A percentile compares a stretch with the other conserved stretches of the same genome.
Evolutionary conservation across 2,113 vertebrate species (phyloP).

Genomic region (Columba livia): DNA sequence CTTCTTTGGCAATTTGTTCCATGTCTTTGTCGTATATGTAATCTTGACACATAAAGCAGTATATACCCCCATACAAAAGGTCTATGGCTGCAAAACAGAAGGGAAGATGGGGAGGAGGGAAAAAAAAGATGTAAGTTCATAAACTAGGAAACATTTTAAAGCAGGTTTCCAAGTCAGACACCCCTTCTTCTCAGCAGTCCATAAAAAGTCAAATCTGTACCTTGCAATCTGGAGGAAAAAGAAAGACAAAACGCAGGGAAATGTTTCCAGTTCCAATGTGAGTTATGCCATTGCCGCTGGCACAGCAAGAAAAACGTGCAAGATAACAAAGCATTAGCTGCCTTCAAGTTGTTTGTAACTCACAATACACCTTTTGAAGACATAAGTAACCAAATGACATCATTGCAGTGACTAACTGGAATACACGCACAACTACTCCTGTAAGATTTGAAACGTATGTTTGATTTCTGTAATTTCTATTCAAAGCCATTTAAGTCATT

Average conservation of each 20-base stretch:
- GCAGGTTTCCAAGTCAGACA: constrained; percentile 7
- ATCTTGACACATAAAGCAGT: constrained; percentile 99
- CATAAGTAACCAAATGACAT: background rate
- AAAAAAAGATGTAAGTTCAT: constrained; percentile 18
- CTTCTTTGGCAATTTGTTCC: constrained; percentile 99
- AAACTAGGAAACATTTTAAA: constrained; percentile 32
- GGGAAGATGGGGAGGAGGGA: background rate
- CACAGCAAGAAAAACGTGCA: background rate
- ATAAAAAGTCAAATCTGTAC: background rate
- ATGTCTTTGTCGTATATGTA: constrained; percentile 99
- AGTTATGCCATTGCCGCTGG: background rate
- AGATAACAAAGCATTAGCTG: background rate
- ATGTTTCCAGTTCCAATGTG: background rate
- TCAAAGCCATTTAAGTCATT: background rate
- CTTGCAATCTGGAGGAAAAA: background rate
- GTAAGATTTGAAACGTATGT: background rate
- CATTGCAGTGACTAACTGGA: background rate
- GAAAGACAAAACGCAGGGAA: background rate
- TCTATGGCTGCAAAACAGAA: constrained; percentile 88
- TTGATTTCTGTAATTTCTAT: background rate
- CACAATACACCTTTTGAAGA: background rate
- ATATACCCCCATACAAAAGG: constrained; percentile 96
- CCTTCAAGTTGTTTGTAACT: background rate
- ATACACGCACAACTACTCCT: background rate
- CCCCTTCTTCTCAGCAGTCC: background rate